Base-by-base conservation (phyloP, 2,797 vertebrate genomes). In the Pagetopsis macropterus region DNA sequence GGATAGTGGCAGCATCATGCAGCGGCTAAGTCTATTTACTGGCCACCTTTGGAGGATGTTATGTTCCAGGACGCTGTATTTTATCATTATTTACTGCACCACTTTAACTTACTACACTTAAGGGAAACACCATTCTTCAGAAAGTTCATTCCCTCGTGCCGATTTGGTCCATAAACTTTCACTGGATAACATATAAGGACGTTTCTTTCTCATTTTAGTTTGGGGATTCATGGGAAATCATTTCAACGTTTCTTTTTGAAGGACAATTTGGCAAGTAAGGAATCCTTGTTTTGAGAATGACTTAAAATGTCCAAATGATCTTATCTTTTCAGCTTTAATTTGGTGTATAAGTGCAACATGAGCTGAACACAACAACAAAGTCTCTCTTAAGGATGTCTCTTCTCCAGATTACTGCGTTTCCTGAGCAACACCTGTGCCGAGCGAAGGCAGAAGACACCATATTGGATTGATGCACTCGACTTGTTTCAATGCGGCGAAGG, bases 381-480 rank as follows among this genome's bases (percentile, higher is more conserved):
- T 40, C 1, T 12, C 40, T 52, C 46, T 55, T 16, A 10, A 63
- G 62, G 2, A 40, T 16, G 10, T 33, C 6, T 21, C 33, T 33
- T 4, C 54, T 21, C 10, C 4, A 14, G 70, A 79, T 79, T 78
- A 43, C 40, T 16, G 58, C 55, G 0, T 56, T 62, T 72, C 68
- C 65, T 43, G 63, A 1, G 37, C 65, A 92, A 92, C 96, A 97
- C 96, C 96, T 96, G 96, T 85, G 78, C 93, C 91, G 72, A 78
- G 73, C 6, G 48, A 3, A 91, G 89, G 94, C 96, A 96, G 96
- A 96, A 94, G 95, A 94, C 94, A 92, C 94, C 96, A 96, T 96
- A 96, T 97, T 96, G 96, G 93, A 94, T 94, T 90, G 95, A 94
- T 94, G 91, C 96, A 95, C 95, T 96, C 93, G 93, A 96, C 94